Evolutionary conservation across 2,797 vertebrate species (phyloP).

Genomic region (Enteromius afrohamiltoni): DNA sequence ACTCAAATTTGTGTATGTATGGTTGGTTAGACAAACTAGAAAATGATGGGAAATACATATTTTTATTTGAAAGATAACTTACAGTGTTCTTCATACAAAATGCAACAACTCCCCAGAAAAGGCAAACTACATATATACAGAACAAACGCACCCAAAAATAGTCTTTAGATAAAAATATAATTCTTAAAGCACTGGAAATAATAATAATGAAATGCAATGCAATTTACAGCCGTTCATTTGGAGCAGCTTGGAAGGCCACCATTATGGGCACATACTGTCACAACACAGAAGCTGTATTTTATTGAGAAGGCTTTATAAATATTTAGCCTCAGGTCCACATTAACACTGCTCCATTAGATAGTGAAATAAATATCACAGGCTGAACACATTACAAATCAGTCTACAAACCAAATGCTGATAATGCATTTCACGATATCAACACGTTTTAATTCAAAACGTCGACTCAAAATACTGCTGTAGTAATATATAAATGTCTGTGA

Average conservation of each 20-base stretch:
- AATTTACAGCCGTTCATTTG: conserved; percentile 42
- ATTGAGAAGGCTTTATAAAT: conserved; percentile 36
- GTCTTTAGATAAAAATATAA: conserved; percentile 57
- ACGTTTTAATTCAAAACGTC: background rate
- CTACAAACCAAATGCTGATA: background rate
- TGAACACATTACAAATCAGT: conserved; percentile 19
- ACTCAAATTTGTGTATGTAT: background rate
- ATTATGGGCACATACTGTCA: conserved; percentile 35
- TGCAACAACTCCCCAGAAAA: conserved; percentile 35
- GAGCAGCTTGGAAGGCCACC: conserved; percentile 57
- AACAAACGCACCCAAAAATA: conserved; percentile 41
- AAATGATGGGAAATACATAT: conserved; percentile 11
- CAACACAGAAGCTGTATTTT: conserved; percentile 37
- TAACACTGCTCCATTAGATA: conserved; percentile 34
- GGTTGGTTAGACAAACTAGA: background rate
- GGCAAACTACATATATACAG: conserved; percentile 49
- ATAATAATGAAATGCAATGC: conserved; percentile 5
- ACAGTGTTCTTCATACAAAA: conserved; percentile 56
- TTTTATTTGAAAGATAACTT: conserved; percentile 58
- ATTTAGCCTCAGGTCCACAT: conserved; percentile 20
- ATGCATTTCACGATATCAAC: conserved; percentile 5
- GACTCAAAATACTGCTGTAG: conserved; percentile 22
- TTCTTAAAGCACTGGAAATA: conserved; percentile 44
- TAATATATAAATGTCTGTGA: background rate
- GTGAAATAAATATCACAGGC: conserved; percentile 22